Evolutionary conservation across 2,888 invertebrate genomes (phyloP), one percentile per base, ranked within the genome.

Genomic region (Drosophila greeni): DNA sequence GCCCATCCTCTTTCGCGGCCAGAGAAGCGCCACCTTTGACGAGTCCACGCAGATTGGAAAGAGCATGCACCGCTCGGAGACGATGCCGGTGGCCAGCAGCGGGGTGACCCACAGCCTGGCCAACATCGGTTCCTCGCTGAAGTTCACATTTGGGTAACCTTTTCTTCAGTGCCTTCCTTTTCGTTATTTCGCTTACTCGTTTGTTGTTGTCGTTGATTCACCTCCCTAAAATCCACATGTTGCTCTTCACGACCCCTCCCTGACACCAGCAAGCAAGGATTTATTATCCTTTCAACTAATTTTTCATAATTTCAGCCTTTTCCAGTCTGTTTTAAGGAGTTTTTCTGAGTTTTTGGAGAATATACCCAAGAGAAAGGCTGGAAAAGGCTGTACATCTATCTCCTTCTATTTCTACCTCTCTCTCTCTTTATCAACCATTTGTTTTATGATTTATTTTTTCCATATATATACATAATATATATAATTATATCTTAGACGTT

Each of bases 61-160:
- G 74, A 88, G 88, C 66, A 91, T 94, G 85, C 93, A 93, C 85
- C 92, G 94, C 48, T 93, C 93, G 71, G 92, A 94, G 90, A 94
- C 94, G 61, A 93, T 92, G 87, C 95, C 95, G 3, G 92, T 92
- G 3, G 91, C 93, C 12, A 92, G 92, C 43, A 79, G 75, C 26
- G 84, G 82, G 3, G 93, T 94, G 20, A 92, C 94, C 0, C 94
- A 94, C 3, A 94, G 94, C 79, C 90, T 95, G 72, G 95, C 94
- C 60, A 95, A 93, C 79, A 90, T 95, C 61, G 94, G 95, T 23
- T 95, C 95, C 73, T 94, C 94, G 58, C 91, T 96, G 69, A 96
- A 96, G 90, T 91, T 95, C 75, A 95, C 94, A 84, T 95, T 96
- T 87, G 94, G 95, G 95, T 96, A 91, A 91, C 24, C 29, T n/a